Percentiles rank a stretch among this genome's conserved stretches.
Conservation (phyloP, 2,113 vertebrate genomes). For the Spea multiplicata region DNA sequence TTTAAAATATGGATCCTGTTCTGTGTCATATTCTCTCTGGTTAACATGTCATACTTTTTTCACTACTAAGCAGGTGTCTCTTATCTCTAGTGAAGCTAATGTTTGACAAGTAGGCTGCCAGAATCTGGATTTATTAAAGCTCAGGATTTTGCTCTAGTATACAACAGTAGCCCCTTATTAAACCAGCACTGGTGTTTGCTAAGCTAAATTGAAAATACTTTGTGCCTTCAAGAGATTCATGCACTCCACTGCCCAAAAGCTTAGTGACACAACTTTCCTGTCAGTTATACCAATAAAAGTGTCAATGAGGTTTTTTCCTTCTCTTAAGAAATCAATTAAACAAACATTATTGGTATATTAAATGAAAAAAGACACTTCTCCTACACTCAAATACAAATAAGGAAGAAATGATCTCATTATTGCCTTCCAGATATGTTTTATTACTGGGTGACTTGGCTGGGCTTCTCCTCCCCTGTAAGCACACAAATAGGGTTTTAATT, state of each 20-base stretch:
- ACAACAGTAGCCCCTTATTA: conserved; percentile 25
- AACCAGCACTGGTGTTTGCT: background rate
- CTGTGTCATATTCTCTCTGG: conserved; percentile 17
- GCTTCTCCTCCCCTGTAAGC: too few species aligned
- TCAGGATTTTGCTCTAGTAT: conserved; percentile 9
- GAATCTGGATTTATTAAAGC: conserved; percentile 33
- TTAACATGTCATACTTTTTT: conserved; percentile 18
- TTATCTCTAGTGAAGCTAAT: conserved; percentile 15
- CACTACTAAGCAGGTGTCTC: conserved; percentile 19
- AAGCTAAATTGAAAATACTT: background rate
- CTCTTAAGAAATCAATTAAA: too few species aligned
- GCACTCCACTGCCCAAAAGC: background rate
- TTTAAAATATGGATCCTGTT: conserved; percentile 30
- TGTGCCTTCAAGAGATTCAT: background rate
- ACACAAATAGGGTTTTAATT: too few species aligned
- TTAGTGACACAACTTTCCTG: background rate
- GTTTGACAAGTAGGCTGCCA: conserved; percentile 26
- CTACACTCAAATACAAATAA: too few species aligned
- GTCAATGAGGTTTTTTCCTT: too few species aligned
- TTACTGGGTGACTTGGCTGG: too few species aligned
- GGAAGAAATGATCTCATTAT: too few species aligned
- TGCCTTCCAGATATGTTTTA: too few species aligned
- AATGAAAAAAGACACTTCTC: too few species aligned
- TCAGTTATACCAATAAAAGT: too few species aligned
- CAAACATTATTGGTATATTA: too few species aligned